These are phyloP conservation scores for Berghia stephanieae DNA, from an alignment of 1,140 invertebrate species.

Conservation along the genomic window DNA sequence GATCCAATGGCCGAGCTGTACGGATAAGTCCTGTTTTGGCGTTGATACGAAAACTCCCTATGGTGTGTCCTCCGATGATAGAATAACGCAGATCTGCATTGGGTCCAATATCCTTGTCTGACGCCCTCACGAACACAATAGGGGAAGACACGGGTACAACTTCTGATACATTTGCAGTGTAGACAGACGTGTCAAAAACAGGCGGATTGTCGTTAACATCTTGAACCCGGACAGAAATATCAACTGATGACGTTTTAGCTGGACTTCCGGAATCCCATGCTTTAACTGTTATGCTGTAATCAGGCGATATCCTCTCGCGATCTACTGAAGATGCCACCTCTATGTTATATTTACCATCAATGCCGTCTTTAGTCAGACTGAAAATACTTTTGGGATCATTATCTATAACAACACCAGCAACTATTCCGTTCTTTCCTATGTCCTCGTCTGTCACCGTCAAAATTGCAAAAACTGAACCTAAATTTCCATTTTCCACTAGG, in stretches of 20 bases:
- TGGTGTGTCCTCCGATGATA: slow-evolving; percentile 70
- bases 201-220: slow-evolving; percentile 87
- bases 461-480: slow-evolving; percentile 78
- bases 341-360: slow-evolving; percentile 68
- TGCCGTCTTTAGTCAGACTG: slow-evolving; percentile 73
- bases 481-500: slow-evolving; percentile 77
- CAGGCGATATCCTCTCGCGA: slow-evolving; percentile 70
- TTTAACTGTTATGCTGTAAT: slow-evolving; percentile 80
- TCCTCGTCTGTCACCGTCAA: slow-evolving; percentile 86
- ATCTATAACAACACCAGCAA: slow-evolving; percentile 84
- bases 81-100: slow-evolving; percentile 82
- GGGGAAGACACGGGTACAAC: slow-evolving; percentile 88
- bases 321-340: slow-evolving; percentile 73
- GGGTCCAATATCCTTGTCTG: slow-evolving; percentile 76
- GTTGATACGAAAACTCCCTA: slow-evolving; percentile 56
- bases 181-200: slow-evolving; percentile 87
- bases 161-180: slow-evolving; percentile 88
- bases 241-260: slow-evolving; percentile 65
- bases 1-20: slow-evolving; percentile 71
- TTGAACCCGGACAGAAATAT: slow-evolving; percentile 71
- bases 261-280: slow-evolving; percentile 87
- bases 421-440: slow-evolving; percentile 82
- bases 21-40: slow-evolving; percentile 86
- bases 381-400: slow-evolving; percentile 85
- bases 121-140: slow-evolving; percentile 67